A percentile compares a stretch with the other conserved stretches of the same genome.
phyloP scores from a whole-genome alignment of 2,113 vertebrate genomes.

The Colius striatus region DNA sequence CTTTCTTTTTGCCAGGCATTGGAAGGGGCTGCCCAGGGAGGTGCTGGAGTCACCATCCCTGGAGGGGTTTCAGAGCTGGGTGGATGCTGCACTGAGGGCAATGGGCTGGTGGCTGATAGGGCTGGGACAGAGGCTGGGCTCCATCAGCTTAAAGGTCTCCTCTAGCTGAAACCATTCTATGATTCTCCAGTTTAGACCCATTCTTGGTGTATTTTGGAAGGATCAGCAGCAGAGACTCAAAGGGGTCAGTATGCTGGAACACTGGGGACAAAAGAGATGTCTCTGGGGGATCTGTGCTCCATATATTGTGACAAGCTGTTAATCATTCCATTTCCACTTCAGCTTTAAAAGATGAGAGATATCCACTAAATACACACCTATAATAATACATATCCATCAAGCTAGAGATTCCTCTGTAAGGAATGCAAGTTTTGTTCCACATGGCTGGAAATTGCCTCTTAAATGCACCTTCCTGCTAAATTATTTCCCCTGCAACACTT shows the following conservation, averaged over 20 bases:
- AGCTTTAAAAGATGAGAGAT: not conserved
- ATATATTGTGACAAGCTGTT: not conserved
- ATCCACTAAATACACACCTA: not conserved
- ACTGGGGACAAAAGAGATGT: not conserved
- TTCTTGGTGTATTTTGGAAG: not conserved
- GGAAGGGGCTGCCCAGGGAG: too few species aligned
- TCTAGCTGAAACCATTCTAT: too few species aligned
- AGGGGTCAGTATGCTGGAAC: not conserved
- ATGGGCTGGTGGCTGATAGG: too few species aligned
- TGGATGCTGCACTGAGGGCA: too few species aligned
- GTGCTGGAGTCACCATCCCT: too few species aligned
- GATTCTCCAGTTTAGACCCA: not conserved
- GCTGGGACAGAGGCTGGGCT: too few species aligned
- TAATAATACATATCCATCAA: not conserved
- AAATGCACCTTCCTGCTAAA: not conserved
- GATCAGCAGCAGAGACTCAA: not conserved
- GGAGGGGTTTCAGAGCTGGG: too few species aligned
- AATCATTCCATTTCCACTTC: not conserved
- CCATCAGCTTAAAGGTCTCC: too few species aligned
- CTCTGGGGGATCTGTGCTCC: not conserved
- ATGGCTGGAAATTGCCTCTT: not conserved
- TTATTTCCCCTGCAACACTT: not conserved
- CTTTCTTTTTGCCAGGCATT: not conserved
- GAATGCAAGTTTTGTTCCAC: not conserved
- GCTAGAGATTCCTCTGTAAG: not conserved